Base-by-base conservation (phyloP, 2,888 invertebrate genomes). In the Epirrita christyi region DNA sequence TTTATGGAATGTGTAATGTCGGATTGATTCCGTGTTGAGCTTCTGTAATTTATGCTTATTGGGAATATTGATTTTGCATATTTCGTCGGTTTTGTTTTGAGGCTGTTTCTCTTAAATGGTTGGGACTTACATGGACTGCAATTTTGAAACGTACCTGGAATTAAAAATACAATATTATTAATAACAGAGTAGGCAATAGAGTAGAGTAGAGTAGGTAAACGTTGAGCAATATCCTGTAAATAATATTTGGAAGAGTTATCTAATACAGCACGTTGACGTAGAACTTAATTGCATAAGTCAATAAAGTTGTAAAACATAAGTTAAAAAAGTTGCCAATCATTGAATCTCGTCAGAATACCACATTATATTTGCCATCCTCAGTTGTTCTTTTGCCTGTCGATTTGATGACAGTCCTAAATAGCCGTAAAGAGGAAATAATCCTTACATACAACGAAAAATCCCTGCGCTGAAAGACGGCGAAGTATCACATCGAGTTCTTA, bases 1-100 rank as follows among this genome's bases (percentile, higher is more conserved):
- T 85, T 85, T 81, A 76, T 77, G 77, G 78, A 76, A 76, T 76
- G 75, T 76, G 68, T 73, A 69, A 70, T 70, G 68, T 63, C 64
- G 66, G 66, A 69, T 70, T 71, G 68, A 71, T 71, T 76, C 64
- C 57, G 59, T 60, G 58, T 55, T 50, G 67, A 54, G 44, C 49
- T 49, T 47, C 55, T 34, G 54, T 61, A 63, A 62, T 63, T 66
- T 65, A 60, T 59, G 62, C 61, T 59, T 63, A 64, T 64, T 59
- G 57, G 34, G 44, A 52, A 37, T 59, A 59, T 59, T 59, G 59
- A 59, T 59, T 59, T 59, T 42, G 40, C 43, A 59, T 59, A 59
- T 59, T 59, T 59, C 44, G 45, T 10, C n/a, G 32, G 47, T 48
- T 55, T 46, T 47, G 59, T 49, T 59, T 59, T 55, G 54, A 6